Base-by-base conservation (phyloP, 1,140 invertebrate species). In the Aphis gossypii region DNA sequence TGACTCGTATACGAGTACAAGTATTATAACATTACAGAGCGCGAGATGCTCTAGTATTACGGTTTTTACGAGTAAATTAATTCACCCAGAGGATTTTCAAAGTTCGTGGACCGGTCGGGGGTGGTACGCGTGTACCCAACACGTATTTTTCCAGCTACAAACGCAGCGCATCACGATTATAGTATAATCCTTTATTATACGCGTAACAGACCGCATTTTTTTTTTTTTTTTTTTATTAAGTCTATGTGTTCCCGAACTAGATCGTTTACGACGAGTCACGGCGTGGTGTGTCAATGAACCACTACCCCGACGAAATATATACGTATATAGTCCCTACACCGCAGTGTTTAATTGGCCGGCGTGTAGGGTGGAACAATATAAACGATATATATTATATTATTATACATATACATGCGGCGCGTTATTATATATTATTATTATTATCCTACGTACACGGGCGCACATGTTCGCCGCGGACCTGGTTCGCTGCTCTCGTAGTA, bases 401-500 rank as follows among this genome's bases (percentile, higher is more conserved):
- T 41, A 35, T 35, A 35, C 1, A n/a, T 30, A 30, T 30, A 30
- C 23, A 48, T 18, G 44, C 25, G 30, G 46, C n/a, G 86, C 38
- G 41, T 23, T 68, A 86, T 41, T 38, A 86, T 46, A 11, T 56
- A 56, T 44, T 51, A 51, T 76, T 56, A 56, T 44, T 51, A 51
- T 76, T 92, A 92, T 82, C 35, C 44, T 86, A 86, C 30, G 25
- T 46, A 93, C 92, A 84, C 82, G 92, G 82, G 92, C 82, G 92
- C 92, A 93, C 92, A 93, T 93, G 92, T 93, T 93, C 82, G 68
- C 68, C 68, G 51, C 76, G n/a, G 92, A 86, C 82, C 11, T 38
- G 92, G 92, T 93, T 83, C 92, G 48, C 4, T 84, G 82, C n/a
- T 86, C 82, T 86, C 25, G 21, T 51, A 46, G 38, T 41, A 54